A percentile compares a stretch with the other conserved stretches of the same genome.
phyloP scores from a whole-genome alignment of 1,140 invertebrate species.

The Campodea augens region DNA sequence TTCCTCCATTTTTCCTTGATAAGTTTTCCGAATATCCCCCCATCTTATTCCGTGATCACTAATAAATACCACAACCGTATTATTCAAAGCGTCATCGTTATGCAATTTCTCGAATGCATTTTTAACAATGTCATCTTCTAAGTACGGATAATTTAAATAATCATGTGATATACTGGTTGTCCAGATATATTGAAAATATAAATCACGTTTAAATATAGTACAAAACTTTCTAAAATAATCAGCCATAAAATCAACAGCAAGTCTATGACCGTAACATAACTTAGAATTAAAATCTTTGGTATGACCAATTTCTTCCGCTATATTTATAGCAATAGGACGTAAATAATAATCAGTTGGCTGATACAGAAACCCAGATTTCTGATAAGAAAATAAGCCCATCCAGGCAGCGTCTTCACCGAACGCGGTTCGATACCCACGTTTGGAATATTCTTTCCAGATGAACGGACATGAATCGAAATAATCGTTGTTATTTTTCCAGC shows the following conservation, averaged over 20 bases:
- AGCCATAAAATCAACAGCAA: conserved; percentile 10
- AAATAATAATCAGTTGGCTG: conserved; percentile 25
- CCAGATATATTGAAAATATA: conserved; percentile 15
- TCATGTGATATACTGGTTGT: conserved; percentile 16
- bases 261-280: conserved; percentile 11
- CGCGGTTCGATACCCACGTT: conserved; percentile 18
- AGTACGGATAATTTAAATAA: conserved; percentile 13
- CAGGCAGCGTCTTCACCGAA: conserved; percentile 21
- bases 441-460: conserved; percentile 21
- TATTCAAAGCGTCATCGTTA: conserved; percentile 23
- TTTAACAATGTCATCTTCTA: conserved; percentile 16
- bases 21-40: conserved; percentile 26
- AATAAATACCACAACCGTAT: conserved; percentile 30
- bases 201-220: conserved; percentile 8
- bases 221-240: conserved; percentile 13
- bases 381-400: conserved; percentile 23
- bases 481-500: neutral
- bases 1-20: conserved; percentile 32
- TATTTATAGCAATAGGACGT: conserved; percentile 17
- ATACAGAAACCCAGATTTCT: conserved; percentile 21
- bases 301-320: conserved; percentile 11
- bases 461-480: conserved; percentile 19
- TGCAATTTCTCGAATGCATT: conserved; percentile 19
- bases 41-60: conserved; percentile 35
- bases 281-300: conserved; percentile 10